Base-by-base conservation (phyloP, 2,888 invertebrate genomes). In the Dasysyrphus tricinctus region DNA sequence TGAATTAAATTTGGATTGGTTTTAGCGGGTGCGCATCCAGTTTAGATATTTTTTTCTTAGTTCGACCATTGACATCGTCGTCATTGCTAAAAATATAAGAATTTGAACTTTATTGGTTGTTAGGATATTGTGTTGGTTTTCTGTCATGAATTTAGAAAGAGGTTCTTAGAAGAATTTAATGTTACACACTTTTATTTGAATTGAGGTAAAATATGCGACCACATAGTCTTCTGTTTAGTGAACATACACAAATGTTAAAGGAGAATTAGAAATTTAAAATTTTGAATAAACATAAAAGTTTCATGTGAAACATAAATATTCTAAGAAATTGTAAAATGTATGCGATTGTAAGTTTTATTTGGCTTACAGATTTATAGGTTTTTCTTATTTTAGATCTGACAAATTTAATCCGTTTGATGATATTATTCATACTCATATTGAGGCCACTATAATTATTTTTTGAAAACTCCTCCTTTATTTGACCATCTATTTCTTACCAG, bases 11-110 rank as follows among this genome's bases (percentile, higher is more conserved):
- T 29, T n/a, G 24, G 4, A 14, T 54, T 39, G 24, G 16, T 34
- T 69, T 69, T 34, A 39, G 39, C 69, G 51, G 51, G 54, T 54
- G 54, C 9, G 7, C 3, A 5, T 49, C 12, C 9, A 2, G 8
- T 34, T 29, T 63, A 24, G 19, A 16, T 57, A 3, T 3, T 32
- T 57, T 16, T 14, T 57, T 0, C 19, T 37, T 0, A n/a, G n/a
- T 59, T 54, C 29, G 24, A 39, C 2, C 1, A 19, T 37, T n/a
- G 29, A 44, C 7, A 49, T 34, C 9, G 54, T 37, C 54, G 69
- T 69, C 69, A 69, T 69, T 54, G 51, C 69, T 69, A 69, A 69
- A 69, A 69, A 69, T 69, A 69, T 54, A 54, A 24, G 37, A 39
- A 39, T 69, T 54, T 69, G 9, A 29, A 69, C 16, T 69, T 51